These are phyloP conservation scores for Rhineura floridana DNA, from an alignment of 2,113 vertebrate genomes.

Conservation along the genomic window DNA sequence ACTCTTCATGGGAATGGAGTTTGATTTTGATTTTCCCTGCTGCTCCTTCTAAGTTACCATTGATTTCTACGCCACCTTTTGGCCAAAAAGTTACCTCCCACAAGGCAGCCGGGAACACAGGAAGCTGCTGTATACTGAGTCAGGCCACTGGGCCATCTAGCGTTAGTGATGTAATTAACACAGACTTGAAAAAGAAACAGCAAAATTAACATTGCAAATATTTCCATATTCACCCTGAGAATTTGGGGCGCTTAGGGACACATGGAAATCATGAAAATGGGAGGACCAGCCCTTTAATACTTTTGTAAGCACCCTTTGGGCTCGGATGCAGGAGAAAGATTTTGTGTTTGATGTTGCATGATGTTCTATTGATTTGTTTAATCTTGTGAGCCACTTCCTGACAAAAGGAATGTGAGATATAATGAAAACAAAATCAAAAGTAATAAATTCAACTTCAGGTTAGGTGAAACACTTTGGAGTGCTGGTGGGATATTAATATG, in stretches of 20 bases:
- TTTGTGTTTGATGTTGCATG: background rate
- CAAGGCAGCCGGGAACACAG: background rate
- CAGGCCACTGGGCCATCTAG: too few species aligned
- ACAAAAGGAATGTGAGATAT: background rate
- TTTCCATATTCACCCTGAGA: background rate
- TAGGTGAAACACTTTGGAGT: background rate
- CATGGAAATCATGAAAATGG: background rate
- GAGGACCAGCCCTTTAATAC: background rate
- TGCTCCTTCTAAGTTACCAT: background rate
- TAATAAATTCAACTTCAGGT: background rate
- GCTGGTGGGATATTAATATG: background rate
- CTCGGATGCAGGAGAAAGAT: background rate
- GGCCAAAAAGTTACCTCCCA: background rate
- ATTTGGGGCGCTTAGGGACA: background rate
- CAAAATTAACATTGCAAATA: background rate
- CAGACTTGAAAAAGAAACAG: background rate
- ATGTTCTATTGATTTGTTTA: background rate
- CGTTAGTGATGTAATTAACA: background rate
- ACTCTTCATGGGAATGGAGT: background rate
- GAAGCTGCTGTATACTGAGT: too few species aligned
- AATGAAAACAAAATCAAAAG: background rate
- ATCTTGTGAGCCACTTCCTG: background rate
- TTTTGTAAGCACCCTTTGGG: background rate
- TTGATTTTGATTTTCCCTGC: background rate
- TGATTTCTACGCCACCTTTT: background rate